Conservation (phyloP, 2,797 vertebrate genomes). For the Gambelia wislizenii region DNA sequence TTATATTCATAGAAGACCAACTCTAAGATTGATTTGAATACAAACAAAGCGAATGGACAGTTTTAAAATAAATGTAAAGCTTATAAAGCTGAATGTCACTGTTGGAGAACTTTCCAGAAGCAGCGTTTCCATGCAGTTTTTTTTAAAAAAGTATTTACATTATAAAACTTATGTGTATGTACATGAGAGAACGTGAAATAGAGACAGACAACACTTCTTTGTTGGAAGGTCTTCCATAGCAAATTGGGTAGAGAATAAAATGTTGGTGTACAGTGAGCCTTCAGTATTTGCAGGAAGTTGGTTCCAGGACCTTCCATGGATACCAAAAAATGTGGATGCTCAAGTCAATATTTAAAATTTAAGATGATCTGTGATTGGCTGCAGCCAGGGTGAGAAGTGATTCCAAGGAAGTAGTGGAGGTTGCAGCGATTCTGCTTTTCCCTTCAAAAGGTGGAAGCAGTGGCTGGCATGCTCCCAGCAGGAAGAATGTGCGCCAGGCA, state of each 20-base stretch:
- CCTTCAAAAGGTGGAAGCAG: too few relatives aligned
- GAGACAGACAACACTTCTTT: conserved; percentile 16
- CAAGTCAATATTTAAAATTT: too few relatives aligned
- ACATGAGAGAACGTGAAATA: not conserved
- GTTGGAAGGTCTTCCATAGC: conserved; percentile 8
- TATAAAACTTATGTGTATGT: not conserved
- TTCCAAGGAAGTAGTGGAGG: too few relatives aligned
- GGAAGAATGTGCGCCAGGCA: too few relatives aligned
- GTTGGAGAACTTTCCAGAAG: conserved; percentile 5
- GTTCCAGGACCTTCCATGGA: too few relatives aligned
- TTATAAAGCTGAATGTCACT: conserved; percentile 1
- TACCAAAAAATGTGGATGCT: too few relatives aligned
- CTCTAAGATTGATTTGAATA: conserved; percentile 9
- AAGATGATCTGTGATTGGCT: too few relatives aligned
- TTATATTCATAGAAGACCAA: conserved; percentile 24
- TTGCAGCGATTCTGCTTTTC: too few relatives aligned
- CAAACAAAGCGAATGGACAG: not conserved
- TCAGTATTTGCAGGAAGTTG: too few relatives aligned
- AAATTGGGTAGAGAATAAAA: conserved; percentile 8
- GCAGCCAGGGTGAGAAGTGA: too few relatives aligned
- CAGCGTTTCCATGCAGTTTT: not conserved
- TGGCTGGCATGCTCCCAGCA: too few relatives aligned
- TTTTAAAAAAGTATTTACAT: not conserved
- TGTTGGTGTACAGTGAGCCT: not conserved
- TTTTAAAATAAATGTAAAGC: conserved; percentile 28